Evolutionary conservation across 2,888 invertebrate species (phyloP).

Genomic region (Melieria omissa): DNA sequence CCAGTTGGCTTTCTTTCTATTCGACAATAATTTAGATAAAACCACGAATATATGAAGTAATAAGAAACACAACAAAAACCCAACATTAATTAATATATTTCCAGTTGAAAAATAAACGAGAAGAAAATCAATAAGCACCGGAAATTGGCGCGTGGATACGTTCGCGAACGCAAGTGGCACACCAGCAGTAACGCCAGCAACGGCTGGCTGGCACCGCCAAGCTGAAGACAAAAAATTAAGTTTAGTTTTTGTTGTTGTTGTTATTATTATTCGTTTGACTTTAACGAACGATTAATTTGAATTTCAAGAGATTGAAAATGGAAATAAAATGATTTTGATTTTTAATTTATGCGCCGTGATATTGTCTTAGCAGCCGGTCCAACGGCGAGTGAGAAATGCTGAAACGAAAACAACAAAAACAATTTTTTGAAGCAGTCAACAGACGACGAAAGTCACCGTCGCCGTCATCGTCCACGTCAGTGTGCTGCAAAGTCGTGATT

Average conservation of each 20-base stretch:
- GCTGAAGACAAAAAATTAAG: no score
- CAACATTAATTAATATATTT: no score
- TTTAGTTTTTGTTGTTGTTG: no score
- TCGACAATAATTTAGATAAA: no score
- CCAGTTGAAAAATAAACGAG: no score
- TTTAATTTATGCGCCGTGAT: constrained; percentile 37
- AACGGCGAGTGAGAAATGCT: not conserved
- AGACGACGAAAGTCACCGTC: constrained; percentile 18
- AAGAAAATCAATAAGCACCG: constrained; percentile 5
- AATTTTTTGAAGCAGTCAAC: not conserved
- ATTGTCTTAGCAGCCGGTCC: constrained; percentile 2
- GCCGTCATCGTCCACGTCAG: constrained; percentile 12
- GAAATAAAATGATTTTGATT: constrained; percentile 16
- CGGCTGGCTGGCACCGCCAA: no score
- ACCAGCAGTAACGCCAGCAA: no score
- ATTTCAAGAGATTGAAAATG: constrained; percentile 15
- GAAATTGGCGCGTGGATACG: constrained; percentile 32
- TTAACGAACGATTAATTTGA: constrained; percentile 13
- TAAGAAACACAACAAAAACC: no score
- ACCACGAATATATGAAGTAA: no score
- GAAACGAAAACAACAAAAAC: constrained; percentile 5
- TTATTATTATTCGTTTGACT: no score
- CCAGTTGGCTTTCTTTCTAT: no score
- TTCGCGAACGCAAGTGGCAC: no score
- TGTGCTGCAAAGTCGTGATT: constrained; percentile 35